Conservation (phyloP, 2,888 invertebrate genomes). For the Hemithea aestivaria region DNA sequence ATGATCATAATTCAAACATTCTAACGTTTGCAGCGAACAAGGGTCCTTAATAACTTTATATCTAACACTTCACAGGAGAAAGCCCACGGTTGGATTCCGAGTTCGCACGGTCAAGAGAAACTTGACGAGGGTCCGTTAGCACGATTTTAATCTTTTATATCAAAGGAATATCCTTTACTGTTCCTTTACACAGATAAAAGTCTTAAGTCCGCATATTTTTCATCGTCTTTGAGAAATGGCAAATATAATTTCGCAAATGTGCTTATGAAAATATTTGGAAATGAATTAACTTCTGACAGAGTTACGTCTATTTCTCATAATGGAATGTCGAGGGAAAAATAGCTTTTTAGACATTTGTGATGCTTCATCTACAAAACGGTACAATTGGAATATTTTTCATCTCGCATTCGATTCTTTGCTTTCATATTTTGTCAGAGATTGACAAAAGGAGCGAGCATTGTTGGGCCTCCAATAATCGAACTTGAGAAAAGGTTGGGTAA, state of each 20-base stretch:
- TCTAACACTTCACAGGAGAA: conserved; percentile 30
- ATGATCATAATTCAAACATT: conserved; percentile 29
- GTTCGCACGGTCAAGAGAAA: conserved; percentile 32
- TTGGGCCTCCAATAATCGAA: conserved; percentile 35
- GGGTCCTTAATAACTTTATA: conserved; percentile 40
- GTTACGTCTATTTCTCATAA: conserved; percentile 1
- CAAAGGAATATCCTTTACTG: conserved; percentile 21
- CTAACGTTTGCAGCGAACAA: conserved; percentile 31
- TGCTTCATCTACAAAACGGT: conserved; percentile 22
- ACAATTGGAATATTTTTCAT: conserved; percentile 15
- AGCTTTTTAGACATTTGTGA: conserved; percentile 23
- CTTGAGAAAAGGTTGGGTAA: conserved; percentile 26
- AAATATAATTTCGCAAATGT: conserved; percentile 4
- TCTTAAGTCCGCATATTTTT: conserved; percentile 10
- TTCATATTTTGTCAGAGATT: conserved; percentile 27
- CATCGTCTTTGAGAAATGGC: conserved; percentile 5
- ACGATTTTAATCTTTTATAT: conserved; percentile 45
- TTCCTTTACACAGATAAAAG: conserved; percentile 16
- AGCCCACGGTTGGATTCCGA: conserved; percentile 28
- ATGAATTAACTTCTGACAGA: conserved; percentile 7
- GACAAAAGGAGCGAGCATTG: conserved; percentile 29
- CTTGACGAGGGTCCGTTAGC: conserved; percentile 50
- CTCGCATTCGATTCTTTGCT: conserved; percentile 20
- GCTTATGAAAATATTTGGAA: conserved; percentile 6
- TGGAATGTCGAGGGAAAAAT: conserved; percentile 10